These are phyloP conservation scores for Rapana venosa DNA, from an alignment of 2,888 invertebrate species.

Conservation along the genomic window DNA sequence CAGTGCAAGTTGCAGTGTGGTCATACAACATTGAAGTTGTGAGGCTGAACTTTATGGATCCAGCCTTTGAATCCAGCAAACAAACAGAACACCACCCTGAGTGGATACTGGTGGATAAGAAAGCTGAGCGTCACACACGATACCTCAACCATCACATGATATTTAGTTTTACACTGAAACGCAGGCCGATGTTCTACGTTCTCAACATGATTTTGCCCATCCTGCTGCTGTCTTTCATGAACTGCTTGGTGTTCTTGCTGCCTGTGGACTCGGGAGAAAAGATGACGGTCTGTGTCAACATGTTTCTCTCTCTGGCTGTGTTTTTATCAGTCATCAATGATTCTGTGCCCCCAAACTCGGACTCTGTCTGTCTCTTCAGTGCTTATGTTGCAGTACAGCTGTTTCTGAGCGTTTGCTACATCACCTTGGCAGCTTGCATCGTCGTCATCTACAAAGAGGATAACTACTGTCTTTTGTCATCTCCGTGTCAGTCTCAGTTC, in stretches of 20 bases:
- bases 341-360: not conserved
- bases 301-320: not conserved
- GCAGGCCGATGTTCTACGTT: conserved; percentile 12
- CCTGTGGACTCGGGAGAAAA: conserved; percentile 6
- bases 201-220: conserved; percentile 4
- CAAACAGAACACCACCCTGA: not conserved
- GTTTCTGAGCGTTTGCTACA: no score
- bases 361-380: conserved; percentile 25
- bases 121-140: no score
- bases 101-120: not conserved
- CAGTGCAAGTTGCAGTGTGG: not conserved
- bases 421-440: not conserved
- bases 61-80: not conserved
- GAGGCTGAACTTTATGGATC: not conserved
- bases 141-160: not conserved
- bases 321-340: not conserved
- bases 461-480: not conserved
- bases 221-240: not conserved
- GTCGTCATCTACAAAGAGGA: not conserved
- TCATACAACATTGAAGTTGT: not conserved
- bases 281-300: conserved; percentile 14
- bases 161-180: conserved; percentile 3
- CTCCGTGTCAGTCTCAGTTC: not conserved
- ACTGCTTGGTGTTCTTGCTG: not conserved
- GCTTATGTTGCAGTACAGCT: not conserved